Base-by-base conservation (phyloP, 2,888 invertebrate genomes). In the Heliconius cydno region DNA sequence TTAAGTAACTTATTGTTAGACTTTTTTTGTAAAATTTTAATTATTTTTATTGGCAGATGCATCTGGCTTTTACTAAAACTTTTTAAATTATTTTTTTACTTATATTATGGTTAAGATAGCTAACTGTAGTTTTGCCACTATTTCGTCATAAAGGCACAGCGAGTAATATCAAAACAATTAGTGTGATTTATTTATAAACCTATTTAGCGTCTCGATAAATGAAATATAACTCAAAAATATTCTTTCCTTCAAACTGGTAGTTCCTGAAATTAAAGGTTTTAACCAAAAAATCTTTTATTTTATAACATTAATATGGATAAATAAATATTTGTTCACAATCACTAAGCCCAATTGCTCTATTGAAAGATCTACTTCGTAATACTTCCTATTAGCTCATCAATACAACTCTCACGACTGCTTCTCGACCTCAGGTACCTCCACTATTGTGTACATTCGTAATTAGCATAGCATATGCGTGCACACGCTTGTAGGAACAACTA, bases 361-460 rank as follows among this genome's bases (percentile, higher is more conserved):
- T 57, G n/a, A 9, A 15, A 38, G 3, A 73, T 38, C 12, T 38
- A 72, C 52, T 30, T 70, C 70, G 70, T 70, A 70, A 46, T 70
- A 70, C 70, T 70, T 70, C 70, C 67, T 78, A 74, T 74, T 74
- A 60, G 72, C 73, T 78, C 52, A 67, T 74, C 73, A 60, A 74
- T 73, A 71, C 22, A 38, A 38, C 60, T 57, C 57, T 74, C 78
- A 71, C 73, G 73, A 73, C 41, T 75, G 76, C 60, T 73, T 30
- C 68, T 52, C 70, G 77, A 77, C 76, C 80, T 76, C 76, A 65
- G 3, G 52, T 19, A 12, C 63, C 13, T 10, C 4, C 71, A 76
- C 73, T 52, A 76, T 79, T 79, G 79, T 81, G 60, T 60, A 77
- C 77, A 66, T 30, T 75, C 60, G 15, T 75, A 79, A 71, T 77